Conservation (phyloP, 2,113 vertebrate species). For the Corvus hawaiiensis region DNA sequence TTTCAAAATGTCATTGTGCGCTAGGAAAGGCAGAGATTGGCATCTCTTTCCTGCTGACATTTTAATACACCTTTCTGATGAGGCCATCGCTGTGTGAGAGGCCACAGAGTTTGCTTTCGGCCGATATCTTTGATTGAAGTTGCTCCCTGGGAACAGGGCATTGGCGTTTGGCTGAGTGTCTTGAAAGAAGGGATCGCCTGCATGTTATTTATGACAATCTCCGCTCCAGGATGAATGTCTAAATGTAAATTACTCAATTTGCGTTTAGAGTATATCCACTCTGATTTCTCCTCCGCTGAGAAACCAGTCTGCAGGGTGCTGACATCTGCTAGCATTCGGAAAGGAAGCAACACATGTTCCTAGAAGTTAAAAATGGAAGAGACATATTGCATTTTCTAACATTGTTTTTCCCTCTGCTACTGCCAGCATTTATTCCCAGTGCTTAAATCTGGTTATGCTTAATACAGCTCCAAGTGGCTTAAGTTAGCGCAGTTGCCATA, state of each 20-base stretch:
- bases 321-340: constrained; percentile 54
- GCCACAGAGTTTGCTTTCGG: constrained; percentile 5
- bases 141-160: constrained; percentile 24
- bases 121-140: constrained; percentile 32
- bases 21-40: constrained; percentile 37
- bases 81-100: constrained; percentile 24
- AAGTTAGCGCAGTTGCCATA: neutral
- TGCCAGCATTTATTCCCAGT: neutral
- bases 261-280: constrained; percentile 38
- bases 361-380: constrained; percentile 55
- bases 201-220: constrained; percentile 31
- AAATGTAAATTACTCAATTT: constrained; percentile 62
- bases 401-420: constrained; percentile 9
- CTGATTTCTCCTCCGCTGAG: constrained; percentile 32
- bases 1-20: constrained; percentile 49
- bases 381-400: constrained; percentile 35
- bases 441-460: neutral
- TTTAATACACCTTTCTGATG: constrained; percentile 60
- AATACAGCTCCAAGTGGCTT: neutral
- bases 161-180: neutral
- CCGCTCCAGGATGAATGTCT: constrained; percentile 29
- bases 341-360: constrained; percentile 44
- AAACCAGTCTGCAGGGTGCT: constrained; percentile 39
- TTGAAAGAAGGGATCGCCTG: constrained; percentile 17
- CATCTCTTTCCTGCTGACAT: constrained; percentile 56